phyloP scores from a whole-genome alignment of 2,113 vertebrate genomes.

The Delphinus delphis region DNA sequence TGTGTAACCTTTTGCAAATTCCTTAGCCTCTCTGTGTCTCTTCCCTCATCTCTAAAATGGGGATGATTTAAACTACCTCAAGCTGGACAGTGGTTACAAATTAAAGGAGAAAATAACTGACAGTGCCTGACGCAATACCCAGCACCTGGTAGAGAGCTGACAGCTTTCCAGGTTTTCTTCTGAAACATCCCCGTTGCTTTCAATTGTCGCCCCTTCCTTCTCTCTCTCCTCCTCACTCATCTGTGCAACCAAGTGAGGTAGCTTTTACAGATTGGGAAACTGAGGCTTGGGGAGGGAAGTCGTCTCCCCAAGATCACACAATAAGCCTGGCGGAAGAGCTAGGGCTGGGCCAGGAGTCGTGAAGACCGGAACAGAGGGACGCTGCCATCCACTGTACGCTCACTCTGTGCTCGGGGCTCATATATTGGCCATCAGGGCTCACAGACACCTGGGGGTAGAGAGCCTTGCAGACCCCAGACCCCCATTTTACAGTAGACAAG shows the following conservation, averaged over 20 bases:
- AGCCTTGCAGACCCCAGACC: background rate
- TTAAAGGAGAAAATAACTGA: background rate
- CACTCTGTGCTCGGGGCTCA: background rate
- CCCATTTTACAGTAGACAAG: background rate
- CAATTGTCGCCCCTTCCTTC: background rate
- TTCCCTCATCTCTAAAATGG: background rate
- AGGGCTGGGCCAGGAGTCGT: background rate
- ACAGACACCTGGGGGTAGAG: background rate
- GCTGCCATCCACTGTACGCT: accelerated
- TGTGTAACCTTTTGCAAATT: background rate
- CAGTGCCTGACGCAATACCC: accelerated
- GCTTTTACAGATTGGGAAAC: background rate
- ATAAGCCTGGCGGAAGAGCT: background rate
- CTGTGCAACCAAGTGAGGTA: background rate
- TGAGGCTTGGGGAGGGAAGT: background rate
- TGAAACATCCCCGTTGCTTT: background rate
- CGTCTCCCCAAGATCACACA: background rate
- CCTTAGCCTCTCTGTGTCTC: background rate
- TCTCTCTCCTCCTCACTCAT: background rate
- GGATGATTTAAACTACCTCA: background rate
- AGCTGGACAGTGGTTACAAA: background rate
- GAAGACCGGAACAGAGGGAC: background rate
- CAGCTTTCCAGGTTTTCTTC: background rate
- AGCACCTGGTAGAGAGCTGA: background rate
- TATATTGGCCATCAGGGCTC: accelerated